Conservation (phyloP, 2,797 vertebrate genomes). For the Poeciliopsis paucimaculata region DNA sequence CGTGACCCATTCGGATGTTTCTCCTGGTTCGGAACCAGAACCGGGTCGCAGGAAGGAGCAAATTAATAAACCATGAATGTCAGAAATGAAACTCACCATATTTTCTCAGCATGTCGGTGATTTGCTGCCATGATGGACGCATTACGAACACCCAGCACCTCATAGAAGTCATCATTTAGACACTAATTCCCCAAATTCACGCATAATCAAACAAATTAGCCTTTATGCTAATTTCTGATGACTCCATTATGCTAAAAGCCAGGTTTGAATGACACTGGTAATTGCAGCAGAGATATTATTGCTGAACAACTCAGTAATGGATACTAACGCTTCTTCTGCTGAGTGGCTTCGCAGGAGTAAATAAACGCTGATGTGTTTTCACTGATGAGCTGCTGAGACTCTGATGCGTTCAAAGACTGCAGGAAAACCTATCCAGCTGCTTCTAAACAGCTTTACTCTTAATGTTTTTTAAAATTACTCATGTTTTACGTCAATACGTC, state of each 20-base stretch:
- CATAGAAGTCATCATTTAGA: conserved; percentile 53
- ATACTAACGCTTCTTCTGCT: conserved; percentile 47
- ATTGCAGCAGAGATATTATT: conserved; percentile 69
- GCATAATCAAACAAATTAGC: conserved; percentile 75
- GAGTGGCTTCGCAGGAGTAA: conserved; percentile 59
- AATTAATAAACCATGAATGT: conserved; percentile 56
- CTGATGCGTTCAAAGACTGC: conserved; percentile 16
- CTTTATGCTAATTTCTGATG: conserved; percentile 73
- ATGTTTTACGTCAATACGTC: no score
- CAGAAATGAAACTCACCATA: conserved; percentile 34
- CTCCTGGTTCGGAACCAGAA: conserved; percentile 20
- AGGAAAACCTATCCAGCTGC: background rate
- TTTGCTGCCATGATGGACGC: conserved; percentile 51
- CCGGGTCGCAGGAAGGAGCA: conserved; percentile 10
- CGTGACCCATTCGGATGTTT: background rate
- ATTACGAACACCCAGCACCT: conserved; percentile 1
- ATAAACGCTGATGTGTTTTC: conserved; percentile 66
- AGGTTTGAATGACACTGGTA: conserved; percentile 68
- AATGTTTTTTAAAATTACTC: no score
- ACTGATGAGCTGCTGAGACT: conserved; percentile 61
- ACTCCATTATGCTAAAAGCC: conserved; percentile 70
- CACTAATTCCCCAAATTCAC: conserved; percentile 58
- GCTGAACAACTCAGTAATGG: conserved; percentile 64
- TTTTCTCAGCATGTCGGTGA: conserved; percentile 15
- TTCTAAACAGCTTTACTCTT: background rate